A percentile compares a stretch with the other conserved stretches of the same genome.
These are phyloP conservation scores for Sylvicola fuscatus DNA, from an alignment of 2,888 invertebrate genomes.

Conservation along the genomic window DNA sequence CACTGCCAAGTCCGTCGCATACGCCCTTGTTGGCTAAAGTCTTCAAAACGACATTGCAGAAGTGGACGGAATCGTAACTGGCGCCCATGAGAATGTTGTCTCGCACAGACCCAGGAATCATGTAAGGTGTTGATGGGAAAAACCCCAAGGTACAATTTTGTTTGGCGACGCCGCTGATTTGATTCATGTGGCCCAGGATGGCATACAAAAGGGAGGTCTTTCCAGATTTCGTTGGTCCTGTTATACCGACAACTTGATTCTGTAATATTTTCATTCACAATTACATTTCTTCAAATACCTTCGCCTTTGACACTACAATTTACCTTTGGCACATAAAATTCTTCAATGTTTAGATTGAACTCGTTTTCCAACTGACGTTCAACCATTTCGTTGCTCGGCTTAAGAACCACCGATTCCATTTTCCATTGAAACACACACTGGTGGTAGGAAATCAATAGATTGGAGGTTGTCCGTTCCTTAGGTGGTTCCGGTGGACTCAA, in stretches of 20 bases:
- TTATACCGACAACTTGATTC: slow-evolving; percentile 5
- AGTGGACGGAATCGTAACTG: slow-evolving; percentile 4
- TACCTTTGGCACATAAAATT: slow-evolving; percentile 4
- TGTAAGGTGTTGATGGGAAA: slow-evolving; percentile 5
- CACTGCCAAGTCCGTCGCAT: background rate
- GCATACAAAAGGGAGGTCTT: slow-evolving; percentile 6
- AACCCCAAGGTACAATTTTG: slow-evolving; percentile 6
- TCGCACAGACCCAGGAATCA: slow-evolving; percentile 4
- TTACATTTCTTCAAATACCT: background rate
- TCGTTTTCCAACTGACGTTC: background rate
- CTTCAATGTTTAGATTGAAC: slow-evolving; percentile 1
- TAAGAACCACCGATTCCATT: background rate
- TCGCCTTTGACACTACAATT: background rate
- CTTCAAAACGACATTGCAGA: slow-evolving; percentile 4
- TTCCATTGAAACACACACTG: slow-evolving; percentile 4
- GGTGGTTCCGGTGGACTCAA: slow-evolving; percentile 4
- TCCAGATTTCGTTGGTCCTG: slow-evolving; percentile 4
- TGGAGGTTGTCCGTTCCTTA: slow-evolving; percentile 5
- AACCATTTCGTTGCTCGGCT: slow-evolving; percentile 2
- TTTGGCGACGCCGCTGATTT: slow-evolving; percentile 4
- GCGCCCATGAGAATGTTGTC: slow-evolving; percentile 6
- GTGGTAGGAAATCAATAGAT: slow-evolving; percentile 3
- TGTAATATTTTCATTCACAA: background rate
- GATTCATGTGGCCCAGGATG: slow-evolving; percentile 6
- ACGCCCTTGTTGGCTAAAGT: slow-evolving; percentile 5